These are phyloP conservation scores for Madoqua kirkii DNA, from an alignment of 2,113 vertebrate genomes.

Conservation along the genomic window DNA sequence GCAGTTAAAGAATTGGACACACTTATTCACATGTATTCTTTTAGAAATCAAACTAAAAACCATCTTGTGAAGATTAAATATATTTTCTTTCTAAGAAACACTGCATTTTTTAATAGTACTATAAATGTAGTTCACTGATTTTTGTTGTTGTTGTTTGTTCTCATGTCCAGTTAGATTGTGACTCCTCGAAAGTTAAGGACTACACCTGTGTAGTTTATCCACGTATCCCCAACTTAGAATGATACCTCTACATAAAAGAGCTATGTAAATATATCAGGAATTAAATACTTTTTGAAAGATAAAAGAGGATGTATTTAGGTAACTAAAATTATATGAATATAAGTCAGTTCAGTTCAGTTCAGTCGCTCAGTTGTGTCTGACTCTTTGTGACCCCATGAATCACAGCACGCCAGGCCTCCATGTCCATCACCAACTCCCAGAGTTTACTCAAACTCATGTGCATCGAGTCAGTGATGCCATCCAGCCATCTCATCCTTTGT, in stretches of 20 bases:
- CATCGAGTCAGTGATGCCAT: no score
- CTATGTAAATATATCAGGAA: background rate
- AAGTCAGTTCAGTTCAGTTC: background rate
- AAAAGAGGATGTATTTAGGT: background rate
- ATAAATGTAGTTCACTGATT: background rate
- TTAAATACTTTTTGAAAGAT: background rate
- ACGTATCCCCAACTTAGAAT: background rate
- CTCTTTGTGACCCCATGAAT: no score
- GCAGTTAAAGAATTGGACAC: background rate
- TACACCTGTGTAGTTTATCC: background rate
- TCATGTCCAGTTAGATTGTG: background rate
- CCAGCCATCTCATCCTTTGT: no score
- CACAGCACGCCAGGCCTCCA: no score
- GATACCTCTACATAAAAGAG: background rate
- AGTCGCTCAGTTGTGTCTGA: no score
- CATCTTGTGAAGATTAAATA: background rate
- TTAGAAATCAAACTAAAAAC: background rate
- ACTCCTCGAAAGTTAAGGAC: background rate
- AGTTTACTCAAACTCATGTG: no score
- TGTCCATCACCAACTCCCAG: no score
- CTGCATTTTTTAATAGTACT: background rate
- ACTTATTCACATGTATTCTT: background rate
- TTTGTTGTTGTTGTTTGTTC: background rate
- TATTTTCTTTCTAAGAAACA: background rate
- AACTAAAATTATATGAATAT: background rate